Base-by-base conservation (phyloP, 2,888 invertebrate genomes). In the Bellardia pandia region DNA sequence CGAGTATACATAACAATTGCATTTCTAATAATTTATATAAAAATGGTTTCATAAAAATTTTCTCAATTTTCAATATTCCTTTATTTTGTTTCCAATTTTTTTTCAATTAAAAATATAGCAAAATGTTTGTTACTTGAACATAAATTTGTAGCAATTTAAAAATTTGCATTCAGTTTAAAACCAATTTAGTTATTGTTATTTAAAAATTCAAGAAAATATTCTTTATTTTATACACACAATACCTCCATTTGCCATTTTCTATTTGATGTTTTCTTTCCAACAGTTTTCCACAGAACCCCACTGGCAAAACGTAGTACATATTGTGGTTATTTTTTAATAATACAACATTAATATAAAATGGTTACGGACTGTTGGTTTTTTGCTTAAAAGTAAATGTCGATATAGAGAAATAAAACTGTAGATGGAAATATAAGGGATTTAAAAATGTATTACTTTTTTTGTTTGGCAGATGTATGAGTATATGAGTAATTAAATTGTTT, bases 321-420 rank as follows among this genome's bases (percentile, higher is more conserved):
- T 42, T 74, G 74, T 74, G 58, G 58, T 74, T 74, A 58, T 30
- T 69, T 69, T 23, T 45, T 48, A 69, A 69, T 69, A 48, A 48
- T 30, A 69, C 48, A 48, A 69, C 68, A 69, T 69, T 30, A 69
- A 48, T 45, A 58, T 58, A 58, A 74, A 74, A 53, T 53, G 37
- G 13, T 14, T 33, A 37, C 30, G 30, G 14, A 56, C 14, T 64
- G n/a, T 40, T 14, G 2, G 8, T n/a, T 40, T 64, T 9, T 14
- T n/a, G 37, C 16, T 3, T 1, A 64, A 40, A 40, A 4, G 14
- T 4, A 60, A 33, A 30, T 60, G 33, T 33, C 33, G 30, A 30
- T 60, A 53, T 53, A n/a, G 4, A 14, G 13, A 53, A n/a, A 53
- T 13, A n/a, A 53, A 53, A 53, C 2, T n/a, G 6, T 53, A n/a